Base-by-base conservation (phyloP, 2,888 invertebrate genomes). In the Acanthococcus lagerstroemiae region DNA sequence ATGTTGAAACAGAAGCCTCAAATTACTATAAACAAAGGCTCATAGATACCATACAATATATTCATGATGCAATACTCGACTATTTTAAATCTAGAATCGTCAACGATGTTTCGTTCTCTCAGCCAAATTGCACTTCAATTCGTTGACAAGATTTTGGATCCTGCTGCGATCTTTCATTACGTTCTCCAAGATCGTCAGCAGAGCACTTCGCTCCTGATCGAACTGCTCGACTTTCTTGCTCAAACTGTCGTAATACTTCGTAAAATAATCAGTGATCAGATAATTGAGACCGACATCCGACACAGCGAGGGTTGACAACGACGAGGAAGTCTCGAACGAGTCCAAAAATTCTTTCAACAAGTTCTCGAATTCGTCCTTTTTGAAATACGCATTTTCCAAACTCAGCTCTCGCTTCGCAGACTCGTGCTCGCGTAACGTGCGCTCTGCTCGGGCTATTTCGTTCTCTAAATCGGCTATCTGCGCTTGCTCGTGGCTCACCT, bases 161-260 rank as follows among this genome's bases (percentile, higher is more conserved):
- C 15, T 4, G 7, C 0, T 54, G n/a, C 22, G 27, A 5, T 63
- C 54, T 17, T 63, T 37, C 6, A 22, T 37, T 4, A 63, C 17
- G 25, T 25, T 52, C 17, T 54, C 63, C 3, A 54, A 21, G n/a
- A 63, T 30, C 7, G 22, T 37, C 6, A 3, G 21, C 6, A 54
- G 37, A 7, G 50, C 54, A 22, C 27, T 27, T 15, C 54, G 63
- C 17, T 44, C 52, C 21, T 22, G 12, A 54, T 30, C 52, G 54
- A 21, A 54, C 24, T 63, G 54, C 15, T 54, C 15, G 7, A 63
- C 44, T 44, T 54, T 52, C 17, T 37, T 63, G 17, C 30, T 54
- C 1, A 63, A 17, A 63, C 37, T 54, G 24, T 63, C 63, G 44
- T 63, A 63, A 52, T 44, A 63, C 44, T 63, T 63, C 25, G 30